Evolutionary conservation across 2,797 vertebrate species (phyloP), one percentile per base, ranked within the genome.

Genomic region (Labroides dimidiatus): DNA sequence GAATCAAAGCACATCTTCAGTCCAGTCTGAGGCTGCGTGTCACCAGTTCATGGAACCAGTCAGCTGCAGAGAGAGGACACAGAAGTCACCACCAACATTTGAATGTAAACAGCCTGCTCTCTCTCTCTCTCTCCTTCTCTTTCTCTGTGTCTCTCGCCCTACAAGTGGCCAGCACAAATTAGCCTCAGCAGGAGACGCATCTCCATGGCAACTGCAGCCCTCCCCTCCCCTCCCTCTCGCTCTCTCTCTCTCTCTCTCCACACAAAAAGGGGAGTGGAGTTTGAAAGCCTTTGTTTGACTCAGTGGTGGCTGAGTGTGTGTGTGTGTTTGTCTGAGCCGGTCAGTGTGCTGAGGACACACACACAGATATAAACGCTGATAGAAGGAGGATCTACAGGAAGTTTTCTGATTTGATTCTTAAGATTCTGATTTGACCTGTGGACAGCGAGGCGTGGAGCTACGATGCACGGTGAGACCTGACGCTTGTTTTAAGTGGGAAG

Each of bases 131-230:
- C 14, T 13, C 30, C 12, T 27, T 12, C 43, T 6, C 59, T 43
- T 24, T 10, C 54, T 1, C 66, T 4, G 30, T 11, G 12, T 21
- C 85, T 74, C 76, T 64, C 84, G 67, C 75, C 91, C 82, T 85
- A 89, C 88, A 91, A 92, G 89, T 92, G 80, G 86, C 55, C 89
- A 51, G 80, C 78, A 86, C 92, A 94, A 92, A 94, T 95, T 93
- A 93, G 93, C 94, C 91, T 72, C 50, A 83, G 95, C 93, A 85
- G 91, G 93, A 87, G 90, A 93, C 85, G 82, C 80, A 89, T 89
- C 87, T 20, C 89, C 93, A 88, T 94, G 89, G 92, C 48, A 91
- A 96, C 94, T 54, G 43, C 0, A 12, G 65, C 72, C 85, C 87
- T 84, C 87, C 83, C 37, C 12, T 39, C 70, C 82, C 87, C n/a